These are phyloP conservation scores for Exephanes ischioxanthus DNA, from an alignment of 2,888 invertebrate genomes.

Conservation along the genomic window DNA sequence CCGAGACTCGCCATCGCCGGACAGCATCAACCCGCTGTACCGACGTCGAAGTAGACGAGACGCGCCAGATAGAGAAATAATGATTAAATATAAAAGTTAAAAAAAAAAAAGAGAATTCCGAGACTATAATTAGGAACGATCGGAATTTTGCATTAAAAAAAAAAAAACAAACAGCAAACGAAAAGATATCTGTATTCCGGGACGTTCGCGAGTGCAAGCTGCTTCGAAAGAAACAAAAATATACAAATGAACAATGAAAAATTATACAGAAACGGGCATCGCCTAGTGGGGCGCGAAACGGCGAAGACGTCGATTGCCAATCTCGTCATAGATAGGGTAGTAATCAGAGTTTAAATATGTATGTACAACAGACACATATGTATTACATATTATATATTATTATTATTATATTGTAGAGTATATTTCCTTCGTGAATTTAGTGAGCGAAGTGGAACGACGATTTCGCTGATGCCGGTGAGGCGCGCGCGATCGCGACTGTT, in stretches of 20 bases:
- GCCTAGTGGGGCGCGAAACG: conserved; percentile 37
- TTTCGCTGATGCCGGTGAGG: conserved; percentile 6
- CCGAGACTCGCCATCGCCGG: conserved; percentile 83
- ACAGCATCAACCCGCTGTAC: conserved; percentile 80
- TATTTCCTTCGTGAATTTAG: conserved; percentile 48
- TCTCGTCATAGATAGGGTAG: conserved; percentile 62
- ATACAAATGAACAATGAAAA: conserved; percentile 16
- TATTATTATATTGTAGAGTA: conserved; percentile 43
- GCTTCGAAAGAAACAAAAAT: background rate
- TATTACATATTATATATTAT: conserved; percentile 41
- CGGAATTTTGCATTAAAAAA: conserved; percentile 25
- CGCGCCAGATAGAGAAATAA: background rate
- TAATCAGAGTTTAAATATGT: conserved; percentile 49
- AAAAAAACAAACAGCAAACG: background rate
- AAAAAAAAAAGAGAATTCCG: conserved; percentile 28
- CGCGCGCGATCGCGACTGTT: conserved; percentile 33
- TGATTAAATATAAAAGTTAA: background rate
- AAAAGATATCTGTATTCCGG: conserved; percentile 22
- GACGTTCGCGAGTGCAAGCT: conserved; percentile 42
- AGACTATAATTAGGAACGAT: conserved; percentile 35
- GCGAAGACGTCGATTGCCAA: conserved; percentile 29
- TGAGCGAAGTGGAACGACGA: conserved; percentile 13
- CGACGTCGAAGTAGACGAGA: conserved; percentile 83
- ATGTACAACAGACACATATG: conserved; percentile 38
- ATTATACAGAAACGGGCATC: conserved; percentile 33